phyloP scores from a whole-genome alignment of 2,797 vertebrate species.

The Centropyge bicolor region DNA sequence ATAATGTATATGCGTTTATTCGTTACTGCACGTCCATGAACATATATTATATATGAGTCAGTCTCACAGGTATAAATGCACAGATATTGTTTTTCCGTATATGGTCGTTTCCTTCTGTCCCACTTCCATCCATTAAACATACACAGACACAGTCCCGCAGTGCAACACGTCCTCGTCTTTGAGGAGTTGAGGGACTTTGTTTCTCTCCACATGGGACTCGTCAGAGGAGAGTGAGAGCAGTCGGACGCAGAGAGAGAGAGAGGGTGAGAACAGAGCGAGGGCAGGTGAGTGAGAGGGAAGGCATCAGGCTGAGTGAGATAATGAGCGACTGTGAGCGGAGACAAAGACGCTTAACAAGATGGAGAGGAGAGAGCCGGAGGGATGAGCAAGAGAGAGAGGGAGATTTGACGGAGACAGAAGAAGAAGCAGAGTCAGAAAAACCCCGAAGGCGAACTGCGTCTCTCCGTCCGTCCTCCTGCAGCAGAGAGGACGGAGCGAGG shows the following conservation, averaged over 20 bases:
- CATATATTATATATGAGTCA: too few relatives aligned
- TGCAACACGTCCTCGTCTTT: conserved; percentile 10
- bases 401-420: conserved; percentile 50
- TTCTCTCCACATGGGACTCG: conserved; percentile 4
- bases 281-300: background rate
- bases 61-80: too few relatives aligned
- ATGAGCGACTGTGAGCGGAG: conserved; percentile 36
- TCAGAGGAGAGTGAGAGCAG: conserved; percentile 9
- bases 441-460: conserved; percentile 31
- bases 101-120: conserved; percentile 7
- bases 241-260: background rate
- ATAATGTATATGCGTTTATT: too few relatives aligned
- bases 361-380: conserved; percentile 35
- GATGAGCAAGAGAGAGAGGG: conserved; percentile 33
- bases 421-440: conserved; percentile 31
- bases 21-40: too few relatives aligned
- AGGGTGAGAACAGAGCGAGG: background rate
- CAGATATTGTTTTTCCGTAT: background rate
- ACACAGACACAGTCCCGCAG: background rate
- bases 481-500: conserved; percentile 33
- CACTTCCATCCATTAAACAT: conserved; percentile 11
- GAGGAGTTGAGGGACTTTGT: conserved; percentile 23
- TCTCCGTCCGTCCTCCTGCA: conserved; percentile 22
- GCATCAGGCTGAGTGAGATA: conserved; percentile 26
- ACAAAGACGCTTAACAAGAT: conserved; percentile 51